Evolutionary conservation across 1,140 invertebrate species (phyloP), one percentile per base, ranked within the genome.

Genomic region (Drosophila melanica): DNA sequence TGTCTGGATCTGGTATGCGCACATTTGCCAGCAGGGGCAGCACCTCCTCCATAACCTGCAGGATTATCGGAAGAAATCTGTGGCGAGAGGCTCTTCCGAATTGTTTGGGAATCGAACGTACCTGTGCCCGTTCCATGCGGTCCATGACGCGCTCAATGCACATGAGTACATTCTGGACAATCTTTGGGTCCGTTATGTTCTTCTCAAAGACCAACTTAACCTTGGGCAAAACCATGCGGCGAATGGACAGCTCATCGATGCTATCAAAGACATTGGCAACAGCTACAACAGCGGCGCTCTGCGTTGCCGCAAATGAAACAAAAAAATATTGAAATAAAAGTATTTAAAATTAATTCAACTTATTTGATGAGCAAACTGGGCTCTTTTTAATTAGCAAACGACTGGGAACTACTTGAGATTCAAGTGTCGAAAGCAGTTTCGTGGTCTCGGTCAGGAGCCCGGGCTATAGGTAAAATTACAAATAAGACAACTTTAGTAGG

Each of bases 241-340:
- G 94, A 58, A 99, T 95, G 7, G 96, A 94, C 20, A 94, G 94
- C 78, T 98, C 97, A 69, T 98, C 96, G 70, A 99, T 93, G 89
- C 96, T 96, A 67, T 98, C 95, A 20, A 96, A 95, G 6, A 98
- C 96, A 79, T 97, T 97, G 39, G 96, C 95, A 2, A 98, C 95
- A 12, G 97, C 97, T 54, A 97, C 95, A 48, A 99, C 94, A 1
- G 98, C 97, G n/a, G 97, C 97, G 79, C 95, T 96, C 96, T 98
- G 90, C 10, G 16, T 7, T 27, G 27, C 27, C 27, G 27, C 27
- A 27, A 27, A 27, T 27, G n/a, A n/a, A n/a, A n/a, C n/a, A n/a
- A n/a, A 27, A 27, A 27, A 27, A 7, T 27, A 7, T 27, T 27
- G 6, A 27, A 7, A 27, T 27, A 27, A 27, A 27, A 7, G 27